Conservation (phyloP, 2,113 vertebrate genomes). For the Pyrgilauda ruficollis region DNA sequence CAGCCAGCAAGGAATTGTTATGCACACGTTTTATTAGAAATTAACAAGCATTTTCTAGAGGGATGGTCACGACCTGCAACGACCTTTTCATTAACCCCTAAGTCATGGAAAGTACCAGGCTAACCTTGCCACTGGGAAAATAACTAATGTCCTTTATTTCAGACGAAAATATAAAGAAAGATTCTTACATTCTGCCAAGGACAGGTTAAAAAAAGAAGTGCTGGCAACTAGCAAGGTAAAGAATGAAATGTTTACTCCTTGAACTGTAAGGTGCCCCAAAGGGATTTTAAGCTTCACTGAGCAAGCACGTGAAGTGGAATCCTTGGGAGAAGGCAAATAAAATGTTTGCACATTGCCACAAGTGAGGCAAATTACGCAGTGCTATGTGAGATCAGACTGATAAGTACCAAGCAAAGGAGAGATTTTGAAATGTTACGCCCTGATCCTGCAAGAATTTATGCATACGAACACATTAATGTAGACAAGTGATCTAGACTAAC, state of each 20-base stretch:
- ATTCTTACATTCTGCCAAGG: constrained; percentile 26
- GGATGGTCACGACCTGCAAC: neutral
- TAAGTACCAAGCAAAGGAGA: constrained; percentile 15
- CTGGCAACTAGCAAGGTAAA: constrained; percentile 7
- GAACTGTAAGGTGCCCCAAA: constrained; percentile 39
- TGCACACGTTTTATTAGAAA: neutral
- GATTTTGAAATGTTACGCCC: neutral
- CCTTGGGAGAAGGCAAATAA: constrained; percentile 24
- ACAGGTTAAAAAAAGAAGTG: neutral
- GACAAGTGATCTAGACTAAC: neutral
- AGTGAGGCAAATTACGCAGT: neutral
- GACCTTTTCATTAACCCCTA: neutral
- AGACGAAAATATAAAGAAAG: neutral
- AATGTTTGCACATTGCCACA: neutral
- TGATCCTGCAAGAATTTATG: neutral
- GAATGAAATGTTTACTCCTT: constrained; percentile 31
- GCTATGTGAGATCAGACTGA: constrained; percentile 21
- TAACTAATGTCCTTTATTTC: neutral
- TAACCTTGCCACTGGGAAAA: constrained; percentile 22
- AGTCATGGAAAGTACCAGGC: constrained; percentile 13
- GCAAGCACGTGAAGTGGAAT: constrained; percentile 46
- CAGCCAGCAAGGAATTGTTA: neutral
- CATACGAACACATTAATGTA: neutral
- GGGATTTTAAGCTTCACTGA: constrained; percentile 57
- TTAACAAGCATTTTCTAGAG: neutral